Evolutionary conservation across 2,888 invertebrate species (phyloP), one percentile per base, ranked within the genome.

Genomic region (Scelioninae gen. 1): DNA sequence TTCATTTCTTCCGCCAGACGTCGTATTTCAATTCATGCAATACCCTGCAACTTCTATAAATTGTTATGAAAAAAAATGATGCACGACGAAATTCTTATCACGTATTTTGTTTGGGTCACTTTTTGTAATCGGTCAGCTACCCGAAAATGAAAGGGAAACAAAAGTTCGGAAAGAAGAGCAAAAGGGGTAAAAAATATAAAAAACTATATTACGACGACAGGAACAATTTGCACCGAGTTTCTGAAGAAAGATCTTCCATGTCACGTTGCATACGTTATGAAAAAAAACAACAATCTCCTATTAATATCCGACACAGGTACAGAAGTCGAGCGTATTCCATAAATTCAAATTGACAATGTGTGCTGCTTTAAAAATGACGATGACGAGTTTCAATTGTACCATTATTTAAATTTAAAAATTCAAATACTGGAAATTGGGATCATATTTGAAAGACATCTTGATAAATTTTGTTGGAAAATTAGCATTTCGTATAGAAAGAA

Each of bases 251-350:
- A 71, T 71, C 63, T 65, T n/a, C 4, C 47, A 47, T 69, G 69
- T 68, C 68, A 69, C 77, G 51, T 29, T 55, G 71, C 63, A 65
- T 65, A 71, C 51, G 65, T 71, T 65, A 65, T 38, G 38, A 58
- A 55, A 43, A 78, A 78, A 43, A 78, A 78, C 78, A 71, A 71
- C 71, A 65, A 65, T 71, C 55, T 56, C 8, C 62, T 78, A 71
- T 78, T 65, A 65, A 71, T 78, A 78, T 32, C 43, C 65, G 49
- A 47, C 31, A 34, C 78, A 71, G 71, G 78, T 78, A 71, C 32
- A 40, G 15, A 32, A 63, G 15, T 15, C 40, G 40, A 56, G 49
- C 51, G 55, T 31, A 56, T 71, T 16, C 63, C 56, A 78, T 77
- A 13, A 47, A 62, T 47, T 60, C 62, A 13, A 68, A 68, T 53